phyloP scores from a whole-genome alignment of 2,113 vertebrate genomes.

The Tupaia chinensis region DNA sequence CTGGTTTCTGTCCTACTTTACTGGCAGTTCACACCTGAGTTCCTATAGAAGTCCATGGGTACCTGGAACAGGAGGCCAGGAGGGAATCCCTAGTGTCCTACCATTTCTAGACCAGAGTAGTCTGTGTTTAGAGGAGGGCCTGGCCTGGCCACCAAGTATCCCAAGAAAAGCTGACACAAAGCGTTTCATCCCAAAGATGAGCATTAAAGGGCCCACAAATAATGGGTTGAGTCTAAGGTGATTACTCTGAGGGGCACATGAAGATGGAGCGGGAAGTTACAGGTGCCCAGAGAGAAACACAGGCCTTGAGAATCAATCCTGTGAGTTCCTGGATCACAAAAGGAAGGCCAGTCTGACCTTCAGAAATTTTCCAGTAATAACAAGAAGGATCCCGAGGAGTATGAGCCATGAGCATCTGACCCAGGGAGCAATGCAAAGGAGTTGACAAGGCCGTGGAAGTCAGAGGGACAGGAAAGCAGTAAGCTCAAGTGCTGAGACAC shows the following conservation, averaged over 20 bases:
- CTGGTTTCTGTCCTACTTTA: background rate
- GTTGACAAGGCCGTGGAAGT: background rate
- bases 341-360: background rate
- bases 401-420: background rate
- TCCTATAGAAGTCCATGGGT: background rate
- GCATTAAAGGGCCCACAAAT: too few species aligned
- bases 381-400: background rate
- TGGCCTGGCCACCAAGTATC: background rate
- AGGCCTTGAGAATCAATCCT: background rate
- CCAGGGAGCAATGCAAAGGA: background rate
- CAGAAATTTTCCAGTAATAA: background rate
- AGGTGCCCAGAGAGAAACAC: background rate
- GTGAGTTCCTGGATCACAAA: background rate
- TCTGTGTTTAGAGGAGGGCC: background rate
- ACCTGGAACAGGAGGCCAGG: background rate
- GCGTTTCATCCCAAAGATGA: background rate
- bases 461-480: background rate
- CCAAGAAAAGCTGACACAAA: background rate
- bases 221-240: rapidly evolving
- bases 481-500: background rate
- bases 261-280: background rate
- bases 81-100: background rate
- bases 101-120: background rate
- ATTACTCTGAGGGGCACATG: too few species aligned
- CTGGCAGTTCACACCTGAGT: background rate